Conservation (phyloP, 2,888 invertebrate species). For the Fragum fragum region DNA sequence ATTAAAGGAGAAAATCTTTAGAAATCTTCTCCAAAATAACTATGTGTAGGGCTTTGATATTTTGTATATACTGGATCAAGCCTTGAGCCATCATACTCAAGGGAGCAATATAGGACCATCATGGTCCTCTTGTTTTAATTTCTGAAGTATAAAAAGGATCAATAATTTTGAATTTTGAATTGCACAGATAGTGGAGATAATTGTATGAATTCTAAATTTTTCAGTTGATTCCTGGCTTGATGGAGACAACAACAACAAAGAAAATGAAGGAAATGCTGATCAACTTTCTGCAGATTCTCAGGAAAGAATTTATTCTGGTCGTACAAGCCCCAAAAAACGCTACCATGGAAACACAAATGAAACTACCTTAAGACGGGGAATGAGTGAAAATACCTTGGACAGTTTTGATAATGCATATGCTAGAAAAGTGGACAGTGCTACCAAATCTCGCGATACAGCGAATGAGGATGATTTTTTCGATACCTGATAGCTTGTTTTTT, state of each 20-base stretch:
- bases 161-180: no score
- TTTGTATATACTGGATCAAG: no score
- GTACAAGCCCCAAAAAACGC: slow-evolving; percentile 69
- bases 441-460: slow-evolving; percentile 13
- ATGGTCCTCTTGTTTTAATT: no score
- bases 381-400: slow-evolving; percentile 80
- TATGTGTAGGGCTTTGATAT: no score
- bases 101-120: no score
- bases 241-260: slow-evolving; percentile 68
- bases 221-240: slow-evolving; percentile 80
- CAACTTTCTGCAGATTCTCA: slow-evolving; percentile 54
- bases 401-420: slow-evolving; percentile 80
- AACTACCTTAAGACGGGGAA: slow-evolving; percentile 48
- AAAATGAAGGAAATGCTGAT: slow-evolving; percentile 17
- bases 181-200: no score
- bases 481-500: slow-evolving; percentile 74
- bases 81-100: no score
- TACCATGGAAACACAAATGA: slow-evolving; percentile 31
- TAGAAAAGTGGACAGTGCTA: slow-evolving; percentile 62
- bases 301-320: slow-evolving; percentile 71
- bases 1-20: no score
- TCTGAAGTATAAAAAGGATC: no score
- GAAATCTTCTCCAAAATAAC: no score
- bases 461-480: slow-evolving; percentile 80
- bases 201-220: not conserved